Percentiles rank a stretch among this genome's conserved stretches.
These are phyloP conservation scores for Nothoprocta pentlandii DNA, from an alignment of 2,113 vertebrate genomes.

Conservation along the genomic window DNA sequence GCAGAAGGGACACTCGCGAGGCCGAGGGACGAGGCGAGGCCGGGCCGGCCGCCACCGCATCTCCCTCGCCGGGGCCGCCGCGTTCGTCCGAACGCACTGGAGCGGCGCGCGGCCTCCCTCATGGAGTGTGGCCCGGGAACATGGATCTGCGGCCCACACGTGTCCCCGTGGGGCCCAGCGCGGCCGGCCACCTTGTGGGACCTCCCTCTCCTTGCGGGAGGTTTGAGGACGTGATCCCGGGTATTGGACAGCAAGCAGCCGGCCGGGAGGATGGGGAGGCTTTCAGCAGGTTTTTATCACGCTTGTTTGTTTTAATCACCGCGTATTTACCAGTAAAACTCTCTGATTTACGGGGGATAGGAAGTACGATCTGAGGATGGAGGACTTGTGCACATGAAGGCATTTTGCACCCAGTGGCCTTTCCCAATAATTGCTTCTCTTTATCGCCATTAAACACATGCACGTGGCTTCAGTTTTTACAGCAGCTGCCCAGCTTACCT, in stretches of 20 bases:
- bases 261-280: background rate
- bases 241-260: background rate
- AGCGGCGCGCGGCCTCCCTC: background rate
- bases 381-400: background rate
- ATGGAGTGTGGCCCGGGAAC: too few species aligned
- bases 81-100: rapidly evolving
- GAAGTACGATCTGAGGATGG: background rate
- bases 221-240: background rate
- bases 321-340: background rate
- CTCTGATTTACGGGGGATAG: background rate
- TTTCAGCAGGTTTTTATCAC: background rate
- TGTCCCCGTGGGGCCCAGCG: too few species aligned
- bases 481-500: slow-evolving; percentile 18
- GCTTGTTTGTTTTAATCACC: background rate
- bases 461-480: background rate
- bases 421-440: background rate
- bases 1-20: background rate
- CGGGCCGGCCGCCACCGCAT: rapidly evolving
- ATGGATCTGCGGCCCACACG: too few species aligned
- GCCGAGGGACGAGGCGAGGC: rapidly evolving
- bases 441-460: slow-evolving; percentile 17
- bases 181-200: too few species aligned
- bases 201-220: background rate
- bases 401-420: background rate
- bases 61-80: background rate